Conservation (phyloP, 53 echinoderm and acorn worm genomes). For the Paelopatides confundens region DNA sequence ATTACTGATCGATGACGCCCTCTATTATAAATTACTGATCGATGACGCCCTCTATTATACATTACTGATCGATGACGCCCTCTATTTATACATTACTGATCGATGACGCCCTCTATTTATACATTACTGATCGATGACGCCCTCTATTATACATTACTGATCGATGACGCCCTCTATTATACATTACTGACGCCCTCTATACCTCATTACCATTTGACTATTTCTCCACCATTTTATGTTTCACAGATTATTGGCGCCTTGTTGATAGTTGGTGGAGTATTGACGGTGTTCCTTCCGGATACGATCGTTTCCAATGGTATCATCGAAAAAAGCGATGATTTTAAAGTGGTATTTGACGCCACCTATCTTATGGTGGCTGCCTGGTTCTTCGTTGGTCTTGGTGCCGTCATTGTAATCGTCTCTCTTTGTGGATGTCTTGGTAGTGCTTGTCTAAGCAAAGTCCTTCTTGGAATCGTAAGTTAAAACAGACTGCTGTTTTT, state of each 20-base stretch:
- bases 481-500: too few species aligned
- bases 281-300: neutral
- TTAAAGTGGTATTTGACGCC: constrained; percentile 4
- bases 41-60: too few species aligned
- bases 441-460: constrained; percentile 29
- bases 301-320: neutral
- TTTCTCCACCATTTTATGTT: neutral
- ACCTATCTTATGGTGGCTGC: constrained; percentile 33
- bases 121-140: too few species aligned
- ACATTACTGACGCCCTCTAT: too few species aligned
- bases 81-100: too few species aligned
- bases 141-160: too few species aligned
- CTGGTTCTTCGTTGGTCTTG: constrained; percentile 21
- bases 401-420: constrained; percentile 8
- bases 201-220: too few species aligned
- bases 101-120: too few species aligned
- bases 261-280: constrained; percentile 14
- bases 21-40: too few species aligned
- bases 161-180: too few species aligned
- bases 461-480: constrained; percentile 49
- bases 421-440: constrained; percentile 41
- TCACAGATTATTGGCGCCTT: constrained; percentile 1
- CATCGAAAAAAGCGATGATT: neutral
- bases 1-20: too few species aligned
- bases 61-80: too few species aligned